phyloP scores from a whole-genome alignment of 2,888 invertebrate species.

The Epinotia brunnichana region DNA sequence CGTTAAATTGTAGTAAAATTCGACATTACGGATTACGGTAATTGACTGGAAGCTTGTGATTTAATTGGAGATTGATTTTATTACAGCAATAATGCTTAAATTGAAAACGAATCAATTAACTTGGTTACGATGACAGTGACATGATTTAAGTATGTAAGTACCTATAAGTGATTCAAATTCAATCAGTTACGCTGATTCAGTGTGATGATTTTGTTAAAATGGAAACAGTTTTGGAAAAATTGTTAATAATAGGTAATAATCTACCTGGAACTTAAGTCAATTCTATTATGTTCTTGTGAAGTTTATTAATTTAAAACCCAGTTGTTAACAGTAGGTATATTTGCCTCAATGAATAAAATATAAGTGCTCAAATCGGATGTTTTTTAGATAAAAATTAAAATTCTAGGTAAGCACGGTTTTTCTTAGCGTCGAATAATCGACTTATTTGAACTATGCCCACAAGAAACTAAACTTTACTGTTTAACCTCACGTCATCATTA shows the following conservation, averaged over 20 bases:
- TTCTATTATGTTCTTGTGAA: too few relatives aligned
- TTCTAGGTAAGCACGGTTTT: too few relatives aligned
- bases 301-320: too few relatives aligned
- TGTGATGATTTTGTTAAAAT: too few relatives aligned
- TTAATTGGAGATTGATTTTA: conserved; percentile 2
- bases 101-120: neutral
- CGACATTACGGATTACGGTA: neutral
- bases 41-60: neutral
- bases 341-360: too few relatives aligned
- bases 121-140: neutral
- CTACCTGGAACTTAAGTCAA: too few relatives aligned
- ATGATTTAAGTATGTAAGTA: neutral
- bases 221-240: too few relatives aligned
- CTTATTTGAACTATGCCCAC: neutral
- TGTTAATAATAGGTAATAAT: too few relatives aligned
- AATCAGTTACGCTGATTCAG: neutral
- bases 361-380: too few relatives aligned
- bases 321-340: too few relatives aligned
- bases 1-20: conserved; percentile 11
- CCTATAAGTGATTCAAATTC: neutral
- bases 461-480: neutral
- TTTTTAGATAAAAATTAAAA: too few relatives aligned
- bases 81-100: neutral
- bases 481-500: conserved; percentile 21
- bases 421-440: too few relatives aligned